phyloP scores from a whole-genome alignment of 2,888 invertebrate genomes.

The Axea sp. region DNA sequence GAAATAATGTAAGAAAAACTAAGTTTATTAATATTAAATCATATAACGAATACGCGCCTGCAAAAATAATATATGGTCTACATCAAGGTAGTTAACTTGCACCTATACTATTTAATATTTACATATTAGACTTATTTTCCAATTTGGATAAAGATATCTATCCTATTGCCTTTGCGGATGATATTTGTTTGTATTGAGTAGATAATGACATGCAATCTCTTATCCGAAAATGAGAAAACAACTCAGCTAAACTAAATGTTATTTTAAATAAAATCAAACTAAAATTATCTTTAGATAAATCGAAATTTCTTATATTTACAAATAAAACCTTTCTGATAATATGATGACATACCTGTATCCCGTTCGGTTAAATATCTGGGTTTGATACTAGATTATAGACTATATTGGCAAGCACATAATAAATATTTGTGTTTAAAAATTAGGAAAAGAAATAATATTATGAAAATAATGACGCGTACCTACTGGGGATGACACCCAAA shows the following conservation, averaged over 20 bases:
- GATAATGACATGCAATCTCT: background rate
- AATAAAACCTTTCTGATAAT: background rate
- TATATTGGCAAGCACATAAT: background rate
- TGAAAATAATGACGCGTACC: too few relatives aligned
- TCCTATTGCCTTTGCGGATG: constrained; percentile 9
- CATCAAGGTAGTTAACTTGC: constrained; percentile 23
- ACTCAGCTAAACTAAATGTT: background rate
- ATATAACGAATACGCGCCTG: background rate
- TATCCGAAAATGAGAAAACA: background rate
- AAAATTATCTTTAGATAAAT: constrained; percentile 2
- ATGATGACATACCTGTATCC: background rate
- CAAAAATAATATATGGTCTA: background rate
- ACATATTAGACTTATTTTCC: background rate
- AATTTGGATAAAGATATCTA: background rate
- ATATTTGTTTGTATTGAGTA: background rate
- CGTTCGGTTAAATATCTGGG: constrained; percentile 15
- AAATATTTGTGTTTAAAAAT: background rate
- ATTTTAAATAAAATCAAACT: background rate
- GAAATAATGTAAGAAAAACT: background rate
- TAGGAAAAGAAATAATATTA: constrained; percentile 16
- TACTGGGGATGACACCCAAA: constrained; percentile 44
- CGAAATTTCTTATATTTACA: constrained; percentile 20
- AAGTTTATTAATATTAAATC: constrained; percentile 10
- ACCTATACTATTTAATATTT: constrained; percentile 24
- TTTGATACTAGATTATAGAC: constrained; percentile 6